A percentile compares a stretch with the other conserved stretches of the same genome.
phyloP scores from a whole-genome alignment of 2,797 vertebrate species.

The Chiroxiphia lanceolata region DNA sequence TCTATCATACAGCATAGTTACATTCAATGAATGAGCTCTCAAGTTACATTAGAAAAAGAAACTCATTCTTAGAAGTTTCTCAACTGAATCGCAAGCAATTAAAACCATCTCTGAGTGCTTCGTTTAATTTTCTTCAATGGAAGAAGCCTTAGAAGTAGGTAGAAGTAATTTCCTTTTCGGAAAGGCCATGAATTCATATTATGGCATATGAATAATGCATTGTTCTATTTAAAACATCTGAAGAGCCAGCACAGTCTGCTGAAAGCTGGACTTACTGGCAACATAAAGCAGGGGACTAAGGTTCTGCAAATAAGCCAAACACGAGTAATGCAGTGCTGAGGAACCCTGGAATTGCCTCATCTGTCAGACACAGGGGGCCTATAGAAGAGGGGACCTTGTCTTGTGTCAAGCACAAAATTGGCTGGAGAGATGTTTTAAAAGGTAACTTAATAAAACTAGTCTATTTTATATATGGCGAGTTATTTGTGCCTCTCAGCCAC shows the following conservation, averaged over 20 bases:
- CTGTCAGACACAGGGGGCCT: neutral
- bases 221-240: conserved; percentile 60
- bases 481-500: neutral
- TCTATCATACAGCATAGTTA: conserved; percentile 65
- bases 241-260: neutral
- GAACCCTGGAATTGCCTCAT: neutral
- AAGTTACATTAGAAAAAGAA: conserved; percentile 63
- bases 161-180: conserved; percentile 68
- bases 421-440: neutral
- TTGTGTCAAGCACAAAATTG: neutral
- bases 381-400: neutral
- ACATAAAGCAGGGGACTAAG: neutral
- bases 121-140: conserved; percentile 59
- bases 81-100: conserved; percentile 65
- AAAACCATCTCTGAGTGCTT: conserved; percentile 53
- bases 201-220: conserved; percentile 65
- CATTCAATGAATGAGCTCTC: conserved; percentile 61
- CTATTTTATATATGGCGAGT: neutral
- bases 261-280: neutral
- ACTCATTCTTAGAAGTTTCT: conserved; percentile 70
- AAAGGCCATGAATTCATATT: conserved; percentile 45
- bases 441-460: neutral
- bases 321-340: neutral
- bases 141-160: conserved; percentile 62
- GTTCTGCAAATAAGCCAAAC: neutral